These are phyloP conservation scores for Regulus satrapa DNA, from an alignment of 2,113 vertebrate species.

Conservation along the genomic window DNA sequence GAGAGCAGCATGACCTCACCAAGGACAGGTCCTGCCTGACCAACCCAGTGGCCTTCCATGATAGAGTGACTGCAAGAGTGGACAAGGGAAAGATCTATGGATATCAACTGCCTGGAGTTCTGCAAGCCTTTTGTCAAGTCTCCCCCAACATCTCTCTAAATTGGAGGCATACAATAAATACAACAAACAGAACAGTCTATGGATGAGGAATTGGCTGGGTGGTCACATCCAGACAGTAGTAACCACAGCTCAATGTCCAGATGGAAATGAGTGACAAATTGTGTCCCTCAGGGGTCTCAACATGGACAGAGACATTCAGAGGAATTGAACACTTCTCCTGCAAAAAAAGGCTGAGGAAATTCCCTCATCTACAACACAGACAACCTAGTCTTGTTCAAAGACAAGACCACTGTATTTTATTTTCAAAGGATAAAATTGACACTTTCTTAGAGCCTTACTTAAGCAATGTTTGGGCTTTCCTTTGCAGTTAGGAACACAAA, in stretches of 20 bases:
- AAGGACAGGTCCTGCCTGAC: not conserved
- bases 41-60: not conserved
- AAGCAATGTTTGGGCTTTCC: not conserved
- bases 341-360: not conserved
- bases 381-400: not conserved
- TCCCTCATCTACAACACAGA: not conserved
- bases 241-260: not conserved
- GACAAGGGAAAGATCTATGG: fast-evolving
- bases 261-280: not conserved
- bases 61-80: not conserved
- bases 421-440: not conserved
- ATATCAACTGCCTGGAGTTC: not conserved
- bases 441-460: not conserved
- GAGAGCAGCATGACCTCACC: not conserved
- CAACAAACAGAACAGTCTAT: too few species aligned
- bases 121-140: not conserved
- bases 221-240: not conserved
- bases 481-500: not conserved
- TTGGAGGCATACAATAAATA: not conserved
- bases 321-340: not conserved
- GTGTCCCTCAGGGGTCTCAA: not conserved
- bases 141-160: not conserved
- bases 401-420: not conserved
- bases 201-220: not conserved
- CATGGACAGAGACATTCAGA: not conserved